These are phyloP conservation scores for Neodiprion virginianus DNA, from an alignment of 1,140 invertebrate genomes.

Conservation along the genomic window DNA sequence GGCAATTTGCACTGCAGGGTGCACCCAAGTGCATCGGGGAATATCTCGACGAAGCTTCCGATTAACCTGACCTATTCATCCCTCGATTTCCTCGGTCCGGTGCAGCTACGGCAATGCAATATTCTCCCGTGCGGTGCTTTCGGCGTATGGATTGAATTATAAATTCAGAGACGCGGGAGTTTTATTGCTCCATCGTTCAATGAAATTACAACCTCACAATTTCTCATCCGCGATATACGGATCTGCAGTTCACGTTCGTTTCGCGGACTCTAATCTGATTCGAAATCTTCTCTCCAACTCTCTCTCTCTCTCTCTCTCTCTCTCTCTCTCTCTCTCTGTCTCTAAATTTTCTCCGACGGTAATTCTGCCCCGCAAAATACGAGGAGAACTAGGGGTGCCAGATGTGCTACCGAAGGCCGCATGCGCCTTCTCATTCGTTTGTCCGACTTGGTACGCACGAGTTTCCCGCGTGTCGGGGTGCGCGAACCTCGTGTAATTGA, in stretches of 20 bases:
- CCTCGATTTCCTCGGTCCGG: background rate
- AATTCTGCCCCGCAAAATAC: too few species aligned
- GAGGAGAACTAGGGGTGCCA: background rate
- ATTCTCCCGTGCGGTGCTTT: background rate
- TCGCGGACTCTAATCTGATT: too few species aligned
- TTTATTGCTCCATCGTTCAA: too few species aligned
- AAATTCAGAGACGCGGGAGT: background rate
- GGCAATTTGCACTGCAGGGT: background rate
- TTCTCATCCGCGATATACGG: too few species aligned
- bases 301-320: too few species aligned
- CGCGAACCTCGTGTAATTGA: background rate
- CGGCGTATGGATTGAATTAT: background rate
- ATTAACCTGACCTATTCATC: background rate
- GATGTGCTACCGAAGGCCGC: background rate
- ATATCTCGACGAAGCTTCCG: too few species aligned
- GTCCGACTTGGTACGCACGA: background rate
- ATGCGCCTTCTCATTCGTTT: background rate
- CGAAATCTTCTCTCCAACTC: too few species aligned
- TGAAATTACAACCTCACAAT: too few species aligned
- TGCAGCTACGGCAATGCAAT: background rate
- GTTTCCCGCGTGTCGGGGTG: constrained; percentile 6
- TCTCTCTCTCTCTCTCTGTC: too few species aligned
- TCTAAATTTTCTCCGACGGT: too few species aligned
- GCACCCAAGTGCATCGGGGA: background rate
- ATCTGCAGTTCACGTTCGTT: too few species aligned